Evolutionary conservation across 2,888 invertebrate genomes (phyloP).

Genomic region (Marasmarcha lunaedactyla): DNA sequence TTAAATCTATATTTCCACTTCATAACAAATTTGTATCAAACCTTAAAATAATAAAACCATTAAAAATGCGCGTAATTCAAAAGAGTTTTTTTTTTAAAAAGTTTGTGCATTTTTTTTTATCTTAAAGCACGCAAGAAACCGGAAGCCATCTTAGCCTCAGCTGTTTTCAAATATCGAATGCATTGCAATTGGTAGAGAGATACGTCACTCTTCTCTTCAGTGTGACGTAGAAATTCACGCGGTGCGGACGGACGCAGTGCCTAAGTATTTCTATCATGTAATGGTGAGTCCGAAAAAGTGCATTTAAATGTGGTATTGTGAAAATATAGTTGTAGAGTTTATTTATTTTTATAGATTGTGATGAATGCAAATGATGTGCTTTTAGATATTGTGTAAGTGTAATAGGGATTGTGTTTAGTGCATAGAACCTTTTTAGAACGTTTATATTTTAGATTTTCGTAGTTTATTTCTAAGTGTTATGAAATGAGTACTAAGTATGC

Average conservation of each 20-base stretch:
- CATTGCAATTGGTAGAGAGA: conserved; percentile 23
- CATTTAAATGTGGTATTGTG: conserved; percentile 17
- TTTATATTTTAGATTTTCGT: conserved; percentile 3
- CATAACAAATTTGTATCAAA: no score
- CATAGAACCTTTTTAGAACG: conserved; percentile 8
- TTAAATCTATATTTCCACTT: neutral
- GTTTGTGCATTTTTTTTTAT: no score
- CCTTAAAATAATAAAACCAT: no score
- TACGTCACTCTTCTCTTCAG: conserved; percentile 23
- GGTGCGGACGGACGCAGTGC: conserved; percentile 33
- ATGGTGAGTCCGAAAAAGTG: conserved; percentile 50
- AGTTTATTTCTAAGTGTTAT: neutral
- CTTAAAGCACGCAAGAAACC: no score
- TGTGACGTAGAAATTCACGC: conserved; percentile 41
- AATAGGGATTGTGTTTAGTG: conserved; percentile 34
- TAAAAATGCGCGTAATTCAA: no score
- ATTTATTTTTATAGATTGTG: conserved; percentile 16
- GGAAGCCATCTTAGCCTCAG: conserved; percentile 27
- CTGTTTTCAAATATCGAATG: conserved; percentile 62
- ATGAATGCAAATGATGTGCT: conserved; percentile 31
- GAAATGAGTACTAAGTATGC: no score
- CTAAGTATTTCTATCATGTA: conserved; percentile 36
- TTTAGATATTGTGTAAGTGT: conserved; percentile 23
- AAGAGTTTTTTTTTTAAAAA: no score
- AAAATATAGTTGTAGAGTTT: conserved; percentile 27